These are phyloP conservation scores for Harpegnathos saltator DNA, from an alignment of 1,140 invertebrate genomes.

Conservation along the genomic window DNA sequence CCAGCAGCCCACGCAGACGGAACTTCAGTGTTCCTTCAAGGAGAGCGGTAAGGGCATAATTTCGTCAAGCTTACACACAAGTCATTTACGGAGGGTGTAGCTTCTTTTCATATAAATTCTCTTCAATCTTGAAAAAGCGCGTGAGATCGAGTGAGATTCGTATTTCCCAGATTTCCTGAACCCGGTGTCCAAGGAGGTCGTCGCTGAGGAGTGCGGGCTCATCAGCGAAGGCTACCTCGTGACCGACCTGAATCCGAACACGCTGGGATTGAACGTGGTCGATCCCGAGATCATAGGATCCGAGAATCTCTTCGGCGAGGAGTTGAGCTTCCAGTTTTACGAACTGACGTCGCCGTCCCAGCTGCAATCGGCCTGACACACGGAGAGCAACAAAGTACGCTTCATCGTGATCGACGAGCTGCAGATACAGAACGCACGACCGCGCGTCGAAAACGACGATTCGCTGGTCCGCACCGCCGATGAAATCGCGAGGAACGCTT, in stretches of 20 bases:
- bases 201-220: slow-evolving; percentile 87
- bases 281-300: slow-evolving; percentile 85
- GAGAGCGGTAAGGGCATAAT: slow-evolving; percentile 76
- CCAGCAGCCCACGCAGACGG: slow-evolving; percentile 69
- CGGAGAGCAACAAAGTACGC: slow-evolving; percentile 72
- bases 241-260: slow-evolving; percentile 86
- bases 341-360: slow-evolving; percentile 84
- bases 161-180: slow-evolving; percentile 86
- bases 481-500: neutral
- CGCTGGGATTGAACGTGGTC: slow-evolving; percentile 85
- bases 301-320: slow-evolving; percentile 86
- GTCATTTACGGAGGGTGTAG: too few relatives aligned
- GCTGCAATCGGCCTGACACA: slow-evolving; percentile 84
- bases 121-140: neutral
- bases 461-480: neutral
- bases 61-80: neutral
- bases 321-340: slow-evolving; percentile 87
- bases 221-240: slow-evolving; percentile 86
- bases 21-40: slow-evolving; percentile 76
- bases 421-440: slow-evolving; percentile 70
- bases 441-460: slow-evolving; percentile 33
- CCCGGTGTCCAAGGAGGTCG: slow-evolving; percentile 87
- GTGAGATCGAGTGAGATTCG: neutral
- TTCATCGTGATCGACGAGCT: slow-evolving; percentile 76
- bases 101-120: too few relatives aligned